Evolutionary conservation across 2,888 invertebrate species (phyloP).

Genomic region (Dorcus parallelipipedus): DNA sequence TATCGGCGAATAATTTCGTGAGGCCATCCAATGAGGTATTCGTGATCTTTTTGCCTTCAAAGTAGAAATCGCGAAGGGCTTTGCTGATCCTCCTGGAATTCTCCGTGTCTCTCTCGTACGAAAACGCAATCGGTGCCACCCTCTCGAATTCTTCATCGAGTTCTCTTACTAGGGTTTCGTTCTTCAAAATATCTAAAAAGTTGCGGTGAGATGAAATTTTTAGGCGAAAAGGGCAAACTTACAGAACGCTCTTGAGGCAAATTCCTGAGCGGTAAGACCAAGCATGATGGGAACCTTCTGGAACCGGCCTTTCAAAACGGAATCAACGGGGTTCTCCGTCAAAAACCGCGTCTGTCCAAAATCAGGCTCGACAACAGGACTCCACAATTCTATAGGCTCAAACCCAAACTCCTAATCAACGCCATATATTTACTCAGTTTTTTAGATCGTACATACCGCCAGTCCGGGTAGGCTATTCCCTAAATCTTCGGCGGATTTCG

Average conservation of each 20-base stretch:
- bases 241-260: conserved; percentile 58
- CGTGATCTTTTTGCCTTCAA: conserved; percentile 47
- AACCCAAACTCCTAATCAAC: conserved; percentile 47
- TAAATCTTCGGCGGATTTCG: conserved; percentile 51
- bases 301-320: conserved; percentile 55
- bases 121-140: conserved; percentile 63
- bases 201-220: too few species aligned
- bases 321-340: conserved; percentile 55
- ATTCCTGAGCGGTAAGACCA: conserved; percentile 64
- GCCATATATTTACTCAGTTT: too few species aligned
- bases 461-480: conserved; percentile 51
- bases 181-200: conserved; percentile 52
- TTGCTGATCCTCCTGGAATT: conserved; percentile 53
- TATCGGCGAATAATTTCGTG: conserved; percentile 57
- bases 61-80: conserved; percentile 53
- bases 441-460: conserved; percentile 39
- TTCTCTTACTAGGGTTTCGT: conserved; percentile 52
- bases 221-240: conserved; percentile 39
- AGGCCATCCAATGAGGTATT: conserved; percentile 44
- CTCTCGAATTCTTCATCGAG: conserved; percentile 60
- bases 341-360: conserved; percentile 64
- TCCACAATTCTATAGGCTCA: conserved; percentile 56
- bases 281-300: conserved; percentile 60
- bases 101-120: conserved; percentile 56
- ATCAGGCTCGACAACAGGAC: conserved; percentile 62